Base-by-base conservation (phyloP, 2,888 invertebrate species). In the Ichneumoninae sp. region DNA sequence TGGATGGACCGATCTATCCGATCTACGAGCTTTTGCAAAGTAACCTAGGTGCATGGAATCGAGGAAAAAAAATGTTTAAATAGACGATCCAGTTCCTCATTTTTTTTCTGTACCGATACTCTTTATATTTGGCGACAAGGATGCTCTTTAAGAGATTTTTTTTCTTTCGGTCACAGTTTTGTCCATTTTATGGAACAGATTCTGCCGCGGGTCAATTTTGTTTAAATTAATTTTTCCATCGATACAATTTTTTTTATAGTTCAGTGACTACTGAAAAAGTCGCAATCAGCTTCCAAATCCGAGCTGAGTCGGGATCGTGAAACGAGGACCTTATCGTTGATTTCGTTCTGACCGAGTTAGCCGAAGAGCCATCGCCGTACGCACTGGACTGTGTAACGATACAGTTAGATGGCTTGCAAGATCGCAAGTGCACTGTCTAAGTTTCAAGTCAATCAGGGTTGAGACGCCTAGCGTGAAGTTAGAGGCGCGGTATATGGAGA, bases 1-100 rank as follows among this genome's bases (percentile, higher is more conserved):
- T 87, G 80, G 81, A 86, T 88, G 69, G 79, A 60, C 66, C 71
- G 62, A 52, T 70, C 65, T 57, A 54, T 75, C 26, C 65, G 75
- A 77, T 70, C 36, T 50, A 70, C 50, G 70, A 62, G 75, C 66
- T 57, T 44, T 74, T 30, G 68, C 69, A 36, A 70, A 76, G 68
- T 33, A 60, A 10, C 60, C 50, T 47, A 26, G 44, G 33, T 19
- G 26, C 40, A 60, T 60, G 47, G 47, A 44, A 36, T 19, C 36
- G 13, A 16, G 44, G 8, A 13, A 36, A 22, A 70, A 60, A 30
- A 77, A 8, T 52, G 30, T 62, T 19, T 19, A 22, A 68, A 65
- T 19, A 13, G 3, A 57, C 36, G 57, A 5, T 77, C 5, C 30
- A 66, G 54, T 54, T 57, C 3, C 44, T 68, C 30, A 16, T 22